Evolutionary conservation across 2,888 invertebrate genomes (phyloP).

Genomic region (Lysandra bellargus): DNA sequence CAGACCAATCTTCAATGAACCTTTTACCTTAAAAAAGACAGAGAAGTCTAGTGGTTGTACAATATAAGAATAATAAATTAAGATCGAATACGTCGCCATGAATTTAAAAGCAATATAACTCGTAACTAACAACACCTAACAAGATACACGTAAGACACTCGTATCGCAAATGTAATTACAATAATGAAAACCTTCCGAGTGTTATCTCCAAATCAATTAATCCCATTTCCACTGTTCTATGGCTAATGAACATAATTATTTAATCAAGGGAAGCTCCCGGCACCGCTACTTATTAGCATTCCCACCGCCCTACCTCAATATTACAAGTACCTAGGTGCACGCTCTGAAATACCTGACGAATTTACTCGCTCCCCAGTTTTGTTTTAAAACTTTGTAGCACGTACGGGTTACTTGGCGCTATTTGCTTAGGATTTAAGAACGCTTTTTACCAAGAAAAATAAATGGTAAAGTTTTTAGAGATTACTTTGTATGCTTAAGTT

Average conservation of each 20-base stretch:
- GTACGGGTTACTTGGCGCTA: conserved; percentile 26
- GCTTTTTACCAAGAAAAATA: not conserved
- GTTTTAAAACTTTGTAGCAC: conserved; percentile 31
- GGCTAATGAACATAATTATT: conserved; percentile 25
- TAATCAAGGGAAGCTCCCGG: conserved; percentile 7
- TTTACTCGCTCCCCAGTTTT: conserved; percentile 35
- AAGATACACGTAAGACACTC: not conserved
- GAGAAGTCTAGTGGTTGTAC: too few species aligned
- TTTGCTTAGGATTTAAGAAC: conserved; percentile 26
- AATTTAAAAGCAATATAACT: not conserved
- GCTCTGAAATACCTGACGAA: conserved; percentile 38
- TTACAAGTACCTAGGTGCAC: conserved; percentile 26
- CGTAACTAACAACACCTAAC: not conserved
- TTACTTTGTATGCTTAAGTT: conserved; percentile 8
- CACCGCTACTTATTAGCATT: conserved; percentile 28
- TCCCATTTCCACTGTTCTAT: conserved; percentile 8
- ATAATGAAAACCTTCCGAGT: conserved; percentile 19
- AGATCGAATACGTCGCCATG: too few species aligned
- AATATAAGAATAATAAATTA: too few species aligned
- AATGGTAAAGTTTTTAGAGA: not conserved
- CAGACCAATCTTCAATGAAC: too few species aligned
- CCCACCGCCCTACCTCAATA: conserved; percentile 11
- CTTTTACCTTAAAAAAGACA: too few species aligned
- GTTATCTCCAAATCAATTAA: conserved; percentile 17
- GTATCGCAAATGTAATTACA: conserved; percentile 13